Conservation (phyloP, 2,888 invertebrate species). For the Crepidodera aurea region DNA sequence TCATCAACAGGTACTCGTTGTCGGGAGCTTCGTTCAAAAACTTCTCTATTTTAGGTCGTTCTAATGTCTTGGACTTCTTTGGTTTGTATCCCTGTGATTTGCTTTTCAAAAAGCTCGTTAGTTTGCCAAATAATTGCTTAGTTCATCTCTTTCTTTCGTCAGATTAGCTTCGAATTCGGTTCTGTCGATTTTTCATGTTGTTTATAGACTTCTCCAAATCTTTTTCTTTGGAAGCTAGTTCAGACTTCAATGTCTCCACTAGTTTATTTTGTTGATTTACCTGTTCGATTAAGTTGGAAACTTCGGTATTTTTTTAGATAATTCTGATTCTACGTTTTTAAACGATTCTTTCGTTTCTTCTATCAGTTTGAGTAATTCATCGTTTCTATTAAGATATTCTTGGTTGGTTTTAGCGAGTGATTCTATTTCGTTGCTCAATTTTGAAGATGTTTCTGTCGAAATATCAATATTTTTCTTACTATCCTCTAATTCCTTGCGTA, state of each 20-base stretch:
- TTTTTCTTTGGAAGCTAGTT: constrained; percentile 52
- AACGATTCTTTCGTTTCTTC: constrained; percentile 28
- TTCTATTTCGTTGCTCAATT: constrained; percentile 31
- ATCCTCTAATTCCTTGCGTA: constrained; percentile 31
- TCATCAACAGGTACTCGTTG: too few species aligned
- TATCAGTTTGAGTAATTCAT: constrained; percentile 26
- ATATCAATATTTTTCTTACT: constrained; percentile 19
- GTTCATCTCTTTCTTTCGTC: constrained; percentile 56
- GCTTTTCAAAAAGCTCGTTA: too few species aligned
- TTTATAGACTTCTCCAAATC: constrained; percentile 46
- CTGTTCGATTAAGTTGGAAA: constrained; percentile 24
- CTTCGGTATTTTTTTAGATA: constrained; percentile 33
- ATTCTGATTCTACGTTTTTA: constrained; percentile 32
- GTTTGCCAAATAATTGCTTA: constrained; percentile 52
- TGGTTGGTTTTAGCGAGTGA: constrained; percentile 18
- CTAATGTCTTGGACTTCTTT: too few species aligned
- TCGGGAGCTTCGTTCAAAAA: too few species aligned
- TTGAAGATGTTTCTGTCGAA: constrained; percentile 23
- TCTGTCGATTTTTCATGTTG: constrained; percentile 56
- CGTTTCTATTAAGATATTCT: constrained; percentile 25
- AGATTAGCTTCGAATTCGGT: constrained; percentile 47
- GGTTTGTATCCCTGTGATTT: too few species aligned
- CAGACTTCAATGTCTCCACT: constrained; percentile 54
- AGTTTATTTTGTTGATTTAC: constrained; percentile 51
- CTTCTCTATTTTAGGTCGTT: too few species aligned